These are phyloP conservation scores for Lindbergichthys nudifrons DNA, from an alignment of 2,797 vertebrate genomes.

Conservation along the genomic window DNA sequence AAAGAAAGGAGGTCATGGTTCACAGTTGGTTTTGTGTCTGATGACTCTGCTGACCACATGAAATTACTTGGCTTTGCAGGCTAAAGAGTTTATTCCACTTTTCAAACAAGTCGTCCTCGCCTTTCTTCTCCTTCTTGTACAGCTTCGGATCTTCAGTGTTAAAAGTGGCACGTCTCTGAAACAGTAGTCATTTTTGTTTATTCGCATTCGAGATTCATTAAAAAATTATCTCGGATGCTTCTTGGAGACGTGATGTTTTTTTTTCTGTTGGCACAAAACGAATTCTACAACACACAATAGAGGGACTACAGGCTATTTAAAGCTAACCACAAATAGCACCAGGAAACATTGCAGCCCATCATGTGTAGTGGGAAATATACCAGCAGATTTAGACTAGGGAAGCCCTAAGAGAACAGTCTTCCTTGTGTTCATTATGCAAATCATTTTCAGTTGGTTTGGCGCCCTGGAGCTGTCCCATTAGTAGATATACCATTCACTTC, in stretches of 20 bases:
- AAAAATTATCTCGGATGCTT: background rate
- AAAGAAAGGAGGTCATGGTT: background rate
- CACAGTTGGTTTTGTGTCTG: background rate
- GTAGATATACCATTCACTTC: conserved; percentile 52
- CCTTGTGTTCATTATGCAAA: conserved; percentile 63
- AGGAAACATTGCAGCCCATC: conserved; percentile 29
- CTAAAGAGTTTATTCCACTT: background rate
- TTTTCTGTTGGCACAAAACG: background rate
- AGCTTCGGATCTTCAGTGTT: background rate
- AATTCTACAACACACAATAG: background rate
- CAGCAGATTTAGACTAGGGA: conserved; percentile 46
- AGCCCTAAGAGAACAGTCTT: conserved; percentile 53
- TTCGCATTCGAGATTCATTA: background rate
- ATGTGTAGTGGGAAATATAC: conserved; percentile 33
- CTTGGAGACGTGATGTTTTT: conserved; percentile 10
- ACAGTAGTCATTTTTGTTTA: background rate
- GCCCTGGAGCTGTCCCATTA: conserved; percentile 44
- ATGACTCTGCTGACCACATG: background rate
- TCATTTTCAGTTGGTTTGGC: conserved; percentile 39
- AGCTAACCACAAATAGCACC: conserved; percentile 29
- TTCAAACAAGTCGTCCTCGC: background rate
- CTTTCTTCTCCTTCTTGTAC: background rate
- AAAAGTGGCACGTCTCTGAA: background rate
- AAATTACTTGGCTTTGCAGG: background rate
- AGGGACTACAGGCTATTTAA: conserved; percentile 30